Percentiles rank a stretch among this genome's conserved stretches.
Evolutionary conservation across 1,140 invertebrate species (phyloP).

Genomic region (Aplysia californica): DNA sequence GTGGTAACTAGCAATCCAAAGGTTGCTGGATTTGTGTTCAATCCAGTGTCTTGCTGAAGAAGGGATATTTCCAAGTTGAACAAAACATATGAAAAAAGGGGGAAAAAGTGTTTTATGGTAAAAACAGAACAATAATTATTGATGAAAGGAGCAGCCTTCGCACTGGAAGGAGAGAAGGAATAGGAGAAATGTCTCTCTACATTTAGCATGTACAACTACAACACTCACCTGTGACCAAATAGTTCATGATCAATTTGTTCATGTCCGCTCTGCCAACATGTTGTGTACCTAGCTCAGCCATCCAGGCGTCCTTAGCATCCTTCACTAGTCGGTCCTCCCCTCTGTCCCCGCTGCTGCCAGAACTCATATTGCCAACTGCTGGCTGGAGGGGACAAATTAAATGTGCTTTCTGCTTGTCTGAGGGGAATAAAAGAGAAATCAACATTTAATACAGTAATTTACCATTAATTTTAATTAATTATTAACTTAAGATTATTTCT

Average conservation of each 20-base stretch:
- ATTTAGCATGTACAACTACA: conserved; percentile 7
- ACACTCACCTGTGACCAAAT: conserved; percentile 89
- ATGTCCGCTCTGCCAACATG: conserved; percentile 91
- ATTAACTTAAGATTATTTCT: no score
- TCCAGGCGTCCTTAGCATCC: conserved; percentile 76
- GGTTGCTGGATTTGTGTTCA: no score
- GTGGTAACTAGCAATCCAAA: no score
- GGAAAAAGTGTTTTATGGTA: no score
- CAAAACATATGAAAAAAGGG: no score
- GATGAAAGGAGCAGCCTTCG: neutral
- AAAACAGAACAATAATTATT: neutral
- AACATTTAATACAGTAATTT: no score
- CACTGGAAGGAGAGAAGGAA: neutral
- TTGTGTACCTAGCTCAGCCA: conserved; percentile 78
- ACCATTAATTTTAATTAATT: no score
- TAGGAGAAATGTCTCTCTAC: neutral
- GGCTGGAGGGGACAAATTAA: no score
- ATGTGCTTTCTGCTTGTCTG: no score
- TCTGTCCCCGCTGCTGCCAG: conserved; percentile 36
- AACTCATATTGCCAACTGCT: conserved; percentile 20
- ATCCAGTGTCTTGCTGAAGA: no score
- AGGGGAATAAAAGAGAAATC: no score
- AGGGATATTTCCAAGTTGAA: no score
- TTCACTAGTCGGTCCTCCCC: conserved; percentile 48
- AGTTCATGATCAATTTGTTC: conserved; percentile 99